A percentile compares a stretch with the other conserved stretches of the same genome.
Conservation (phyloP, 2,797 vertebrate species). For the Clarias pachynema region DNA sequence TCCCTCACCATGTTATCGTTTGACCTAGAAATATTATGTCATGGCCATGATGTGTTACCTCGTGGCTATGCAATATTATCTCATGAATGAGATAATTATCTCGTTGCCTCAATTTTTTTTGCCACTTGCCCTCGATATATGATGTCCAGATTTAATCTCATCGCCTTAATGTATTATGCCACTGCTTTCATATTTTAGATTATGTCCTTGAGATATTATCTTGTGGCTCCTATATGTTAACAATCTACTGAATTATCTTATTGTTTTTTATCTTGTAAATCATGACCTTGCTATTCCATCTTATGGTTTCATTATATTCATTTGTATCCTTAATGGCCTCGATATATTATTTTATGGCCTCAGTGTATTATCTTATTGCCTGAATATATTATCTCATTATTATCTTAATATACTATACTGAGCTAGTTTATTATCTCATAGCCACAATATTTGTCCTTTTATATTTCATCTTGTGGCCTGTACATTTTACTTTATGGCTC, state of each 20-base stretch:
- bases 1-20: background rate
- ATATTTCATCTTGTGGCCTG: background rate
- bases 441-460: background rate
- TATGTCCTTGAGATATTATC: background rate
- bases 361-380: background rate
- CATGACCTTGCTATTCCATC: background rate
- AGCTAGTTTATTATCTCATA: background rate
- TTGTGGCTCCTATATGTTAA: background rate
- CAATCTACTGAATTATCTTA: background rate
- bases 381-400: background rate
- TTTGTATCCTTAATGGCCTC: background rate
- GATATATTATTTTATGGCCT: background rate
- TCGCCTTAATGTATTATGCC: background rate
- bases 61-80: background rate
- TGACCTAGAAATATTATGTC: background rate
- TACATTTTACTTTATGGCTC: background rate
- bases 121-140: background rate
- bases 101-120: background rate
- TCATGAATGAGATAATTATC: background rate
- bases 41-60: background rate
- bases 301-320: background rate
- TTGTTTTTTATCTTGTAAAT: background rate
- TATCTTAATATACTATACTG: background rate
- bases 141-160: background rate
- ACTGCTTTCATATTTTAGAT: background rate